phyloP scores from a whole-genome alignment of 2,888 invertebrate genomes.

The Cheilosia grossa region DNA sequence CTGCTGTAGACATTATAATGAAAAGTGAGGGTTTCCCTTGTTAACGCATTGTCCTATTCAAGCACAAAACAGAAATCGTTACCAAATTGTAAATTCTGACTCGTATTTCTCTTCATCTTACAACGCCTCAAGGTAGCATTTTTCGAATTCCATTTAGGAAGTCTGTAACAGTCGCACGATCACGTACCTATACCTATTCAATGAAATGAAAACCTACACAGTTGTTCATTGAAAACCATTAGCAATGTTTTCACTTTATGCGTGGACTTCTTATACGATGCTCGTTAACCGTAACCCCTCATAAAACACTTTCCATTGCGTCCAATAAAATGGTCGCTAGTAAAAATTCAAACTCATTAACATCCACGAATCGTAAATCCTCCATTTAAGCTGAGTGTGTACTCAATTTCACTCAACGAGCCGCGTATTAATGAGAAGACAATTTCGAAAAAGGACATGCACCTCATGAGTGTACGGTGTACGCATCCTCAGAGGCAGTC shows the following conservation, averaged over 20 bases:
- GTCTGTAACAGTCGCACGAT: slow-evolving; percentile 12
- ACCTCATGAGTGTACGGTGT: background rate
- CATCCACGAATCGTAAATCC: slow-evolving; percentile 38
- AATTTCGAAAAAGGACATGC: slow-evolving; percentile 29
- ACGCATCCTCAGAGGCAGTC: background rate
- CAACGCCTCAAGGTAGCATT: slow-evolving; percentile 3
- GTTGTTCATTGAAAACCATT: slow-evolving; percentile 14
- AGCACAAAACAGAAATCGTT: too few relatives aligned
- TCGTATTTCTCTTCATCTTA: background rate
- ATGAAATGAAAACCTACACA: slow-evolving; percentile 8
- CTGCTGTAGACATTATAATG: too few relatives aligned
- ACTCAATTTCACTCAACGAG: slow-evolving; percentile 43
- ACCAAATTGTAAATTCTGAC: too few relatives aligned
- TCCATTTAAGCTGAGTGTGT: slow-evolving; percentile 38
- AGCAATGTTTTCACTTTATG: slow-evolving; percentile 14
- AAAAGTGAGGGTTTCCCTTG: too few relatives aligned
- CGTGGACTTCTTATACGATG: background rate
- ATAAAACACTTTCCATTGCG: background rate
- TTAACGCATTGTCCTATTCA: too few relatives aligned
- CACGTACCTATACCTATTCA: background rate
- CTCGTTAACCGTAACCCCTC: background rate
- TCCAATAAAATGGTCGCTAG: background rate
- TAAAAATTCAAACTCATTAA: slow-evolving; percentile 44
- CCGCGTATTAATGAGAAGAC: slow-evolving; percentile 34
- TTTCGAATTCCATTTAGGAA: slow-evolving; percentile 25